phyloP scores from a whole-genome alignment of 2,113 vertebrate species.

The Brevimyrus niger region DNA sequence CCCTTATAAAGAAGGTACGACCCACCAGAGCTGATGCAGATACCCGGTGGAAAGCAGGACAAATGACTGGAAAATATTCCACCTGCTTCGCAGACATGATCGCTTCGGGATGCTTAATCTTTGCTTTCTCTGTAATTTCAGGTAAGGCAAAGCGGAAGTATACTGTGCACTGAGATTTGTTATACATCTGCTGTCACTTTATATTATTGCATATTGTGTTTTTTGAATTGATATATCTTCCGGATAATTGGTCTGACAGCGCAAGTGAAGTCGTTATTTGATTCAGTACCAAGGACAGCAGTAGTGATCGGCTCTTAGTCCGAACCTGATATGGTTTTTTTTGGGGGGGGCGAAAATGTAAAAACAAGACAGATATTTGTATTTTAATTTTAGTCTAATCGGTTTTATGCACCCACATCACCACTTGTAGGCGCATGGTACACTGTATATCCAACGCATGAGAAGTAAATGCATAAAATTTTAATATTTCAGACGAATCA shows the following conservation, averaged over 20 bases:
- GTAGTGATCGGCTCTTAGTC: not conserved
- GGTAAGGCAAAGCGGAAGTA: constrained; percentile 47
- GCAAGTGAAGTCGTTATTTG: not conserved
- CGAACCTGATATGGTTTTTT: not conserved
- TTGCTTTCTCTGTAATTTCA: constrained; percentile 45
- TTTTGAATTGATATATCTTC: not conserved
- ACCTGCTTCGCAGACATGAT: constrained; percentile 44
- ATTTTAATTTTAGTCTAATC: not conserved
- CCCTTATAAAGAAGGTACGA: constrained; percentile 45
- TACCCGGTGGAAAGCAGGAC: not conserved
- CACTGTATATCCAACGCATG: not conserved
- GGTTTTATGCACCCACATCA: not conserved
- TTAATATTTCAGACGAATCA: not conserved
- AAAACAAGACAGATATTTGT: not conserved
- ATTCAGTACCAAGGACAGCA: constrained; percentile 62
- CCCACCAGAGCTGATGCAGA: constrained; percentile 24
- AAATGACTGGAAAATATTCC: not conserved
- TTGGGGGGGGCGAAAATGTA: not conserved
- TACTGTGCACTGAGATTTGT: not conserved
- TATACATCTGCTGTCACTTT: not conserved
- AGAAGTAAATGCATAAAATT: not conserved
- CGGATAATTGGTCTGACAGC: not conserved
- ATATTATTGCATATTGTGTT: not conserved
- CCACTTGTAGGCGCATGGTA: not conserved
- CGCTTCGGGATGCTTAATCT: constrained; percentile 42